Percentiles rank a stretch among this genome's conserved stretches.
These are phyloP conservation scores for Dicyrtoma fusca DNA, from an alignment of 2,888 invertebrate species.

Conservation along the genomic window DNA sequence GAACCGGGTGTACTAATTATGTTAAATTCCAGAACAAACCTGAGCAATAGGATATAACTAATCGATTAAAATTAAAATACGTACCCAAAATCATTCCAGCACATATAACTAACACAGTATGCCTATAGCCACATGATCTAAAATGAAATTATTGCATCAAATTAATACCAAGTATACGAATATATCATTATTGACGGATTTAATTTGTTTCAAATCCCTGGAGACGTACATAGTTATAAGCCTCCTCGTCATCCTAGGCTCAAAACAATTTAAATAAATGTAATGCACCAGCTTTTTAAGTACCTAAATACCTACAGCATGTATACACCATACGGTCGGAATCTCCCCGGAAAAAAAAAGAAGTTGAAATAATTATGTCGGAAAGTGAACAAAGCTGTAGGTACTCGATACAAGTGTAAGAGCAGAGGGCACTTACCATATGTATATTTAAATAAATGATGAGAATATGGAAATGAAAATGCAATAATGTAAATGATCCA, in stretches of 20 bases:
- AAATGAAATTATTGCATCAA: too few species aligned
- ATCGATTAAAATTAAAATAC: too few species aligned
- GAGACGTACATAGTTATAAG: background rate
- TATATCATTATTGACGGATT: too few species aligned
- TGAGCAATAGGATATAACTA: too few species aligned
- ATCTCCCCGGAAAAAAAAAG: background rate
- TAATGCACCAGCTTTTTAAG: background rate
- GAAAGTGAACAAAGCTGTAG: constrained; percentile 3
- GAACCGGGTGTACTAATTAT: too few species aligned
- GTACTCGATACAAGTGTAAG: background rate
- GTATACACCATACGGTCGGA: too few species aligned
- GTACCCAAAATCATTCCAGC: too few species aligned
- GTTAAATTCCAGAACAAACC: too few species aligned
- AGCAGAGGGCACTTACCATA: constrained; percentile 13
- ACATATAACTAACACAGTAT: too few species aligned
- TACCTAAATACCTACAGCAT: too few species aligned
- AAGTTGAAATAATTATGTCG: background rate
- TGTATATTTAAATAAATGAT: background rate
- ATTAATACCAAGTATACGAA: background rate
- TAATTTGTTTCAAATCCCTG: too few species aligned
- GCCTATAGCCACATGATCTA: background rate
- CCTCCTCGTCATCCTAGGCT: background rate
- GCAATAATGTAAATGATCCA: constrained; percentile 13
- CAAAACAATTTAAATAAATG: background rate
- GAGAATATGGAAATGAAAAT: constrained; percentile 5